phyloP scores from a whole-genome alignment of 2,888 invertebrate genomes.

The Pristionchus maxplancki region DNA sequence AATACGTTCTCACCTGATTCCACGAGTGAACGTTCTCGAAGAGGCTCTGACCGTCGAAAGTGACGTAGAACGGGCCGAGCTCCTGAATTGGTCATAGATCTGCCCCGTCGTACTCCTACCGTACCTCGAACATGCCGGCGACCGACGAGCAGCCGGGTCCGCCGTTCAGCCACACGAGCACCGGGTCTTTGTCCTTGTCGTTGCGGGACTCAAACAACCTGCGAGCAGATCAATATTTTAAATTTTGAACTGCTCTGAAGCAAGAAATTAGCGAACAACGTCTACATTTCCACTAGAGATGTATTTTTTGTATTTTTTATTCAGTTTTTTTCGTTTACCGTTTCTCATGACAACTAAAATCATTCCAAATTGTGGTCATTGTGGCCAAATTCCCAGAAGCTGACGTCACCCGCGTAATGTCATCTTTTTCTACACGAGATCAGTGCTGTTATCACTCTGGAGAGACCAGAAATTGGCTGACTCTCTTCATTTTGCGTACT shows the following conservation, averaged over 20 bases:
- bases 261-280: background rate
- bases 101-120: background rate
- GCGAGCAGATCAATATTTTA: conserved; percentile 30
- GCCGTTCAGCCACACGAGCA: conserved; percentile 80
- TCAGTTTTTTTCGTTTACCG: too few species aligned
- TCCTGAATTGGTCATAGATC: conserved; percentile 51
- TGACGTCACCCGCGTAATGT: background rate
- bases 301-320: too few species aligned
- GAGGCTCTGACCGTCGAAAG: conserved; percentile 69
- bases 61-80: conserved; percentile 79
- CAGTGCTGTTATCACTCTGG: too few species aligned
- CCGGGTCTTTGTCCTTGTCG: conserved; percentile 78
- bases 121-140: conserved; percentile 62
- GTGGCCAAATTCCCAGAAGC: background rate
- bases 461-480: too few species aligned
- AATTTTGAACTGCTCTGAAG: background rate
- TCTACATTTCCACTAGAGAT: too few species aligned
- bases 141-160: conserved; percentile 78
- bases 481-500: background rate
- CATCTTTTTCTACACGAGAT: background rate
- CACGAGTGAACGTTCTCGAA: conserved; percentile 76
- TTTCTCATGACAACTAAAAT: background rate
- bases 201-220: conserved; percentile 79
- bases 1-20: conserved; percentile 71
- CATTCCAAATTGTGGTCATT: background rate